A percentile compares a stretch with the other conserved stretches of the same genome.
These are phyloP conservation scores for Zenarchopterus dispar DNA, from an alignment of 2,797 vertebrate species.

Conservation along the genomic window DNA sequence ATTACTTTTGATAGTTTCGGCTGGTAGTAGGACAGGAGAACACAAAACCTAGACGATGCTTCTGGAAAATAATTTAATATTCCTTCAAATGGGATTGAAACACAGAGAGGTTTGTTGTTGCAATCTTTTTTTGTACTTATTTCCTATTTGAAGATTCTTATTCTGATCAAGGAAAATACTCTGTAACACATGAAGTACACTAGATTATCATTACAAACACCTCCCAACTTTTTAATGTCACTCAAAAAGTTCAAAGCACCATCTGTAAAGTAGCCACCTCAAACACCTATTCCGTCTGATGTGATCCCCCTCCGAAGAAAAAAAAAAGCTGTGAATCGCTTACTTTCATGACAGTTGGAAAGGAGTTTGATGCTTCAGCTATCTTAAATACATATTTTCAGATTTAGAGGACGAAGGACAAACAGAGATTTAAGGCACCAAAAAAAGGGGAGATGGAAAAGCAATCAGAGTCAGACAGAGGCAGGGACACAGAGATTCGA, in stretches of 20 bases:
- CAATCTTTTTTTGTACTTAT: constrained; percentile 1
- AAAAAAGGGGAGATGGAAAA: constrained; percentile 7
- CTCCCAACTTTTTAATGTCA: background rate
- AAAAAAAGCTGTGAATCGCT: too few relatives aligned
- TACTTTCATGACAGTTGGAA: too few relatives aligned
- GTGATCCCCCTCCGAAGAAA: too few relatives aligned
- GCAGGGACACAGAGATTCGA: constrained; percentile 33
- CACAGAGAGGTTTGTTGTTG: background rate
- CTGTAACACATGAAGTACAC: background rate
- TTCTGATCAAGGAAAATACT: background rate
- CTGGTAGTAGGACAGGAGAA: too few relatives aligned
- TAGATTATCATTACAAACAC: background rate
- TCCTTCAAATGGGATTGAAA: too few relatives aligned
- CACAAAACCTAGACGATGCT: too few relatives aligned
- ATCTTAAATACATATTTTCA: too few relatives aligned
- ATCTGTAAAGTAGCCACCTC: background rate
- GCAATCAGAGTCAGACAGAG: constrained; percentile 4
- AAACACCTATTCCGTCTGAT: too few relatives aligned
- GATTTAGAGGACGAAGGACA: constrained; percentile 1
- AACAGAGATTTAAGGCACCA: background rate
- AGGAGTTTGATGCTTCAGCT: too few relatives aligned
- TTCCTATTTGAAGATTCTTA: background rate
- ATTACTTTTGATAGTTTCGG: too few relatives aligned
- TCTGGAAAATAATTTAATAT: too few relatives aligned
- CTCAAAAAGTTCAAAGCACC: background rate